Conservation (phyloP, 2,888 invertebrate genomes). For the Myopa testacea region DNA sequence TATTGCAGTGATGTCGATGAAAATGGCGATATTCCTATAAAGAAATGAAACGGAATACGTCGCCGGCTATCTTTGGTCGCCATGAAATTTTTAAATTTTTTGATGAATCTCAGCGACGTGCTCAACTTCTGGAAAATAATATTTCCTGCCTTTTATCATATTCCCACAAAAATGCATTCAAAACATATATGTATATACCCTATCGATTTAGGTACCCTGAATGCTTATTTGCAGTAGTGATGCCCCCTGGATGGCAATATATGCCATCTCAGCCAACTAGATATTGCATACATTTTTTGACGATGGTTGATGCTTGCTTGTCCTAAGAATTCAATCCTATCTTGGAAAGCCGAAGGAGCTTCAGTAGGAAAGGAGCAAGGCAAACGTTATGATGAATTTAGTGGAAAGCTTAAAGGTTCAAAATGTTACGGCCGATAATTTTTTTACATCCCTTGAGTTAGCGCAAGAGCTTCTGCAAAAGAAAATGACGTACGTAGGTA, state of each 20-base stretch:
- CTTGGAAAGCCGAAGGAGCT: constrained; percentile 13
- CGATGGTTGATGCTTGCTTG: neutral
- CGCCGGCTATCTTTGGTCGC: no score
- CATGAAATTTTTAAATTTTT: no score
- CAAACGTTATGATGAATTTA: neutral
- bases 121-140: no score
- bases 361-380: constrained; percentile 11
- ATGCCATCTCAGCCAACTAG: constrained; percentile 4
- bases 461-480: constrained; percentile 7
- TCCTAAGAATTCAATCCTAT: constrained; percentile 9
- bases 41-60: no score
- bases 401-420: neutral
- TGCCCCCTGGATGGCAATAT: neutral
- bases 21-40: no score
- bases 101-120: no score
- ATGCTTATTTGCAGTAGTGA: neutral
- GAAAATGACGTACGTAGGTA: constrained; percentile 7
- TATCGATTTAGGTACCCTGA: neutral
- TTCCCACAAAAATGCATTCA: neutral
- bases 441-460: neutral
- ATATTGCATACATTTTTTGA: no score
- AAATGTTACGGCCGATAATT: neutral
- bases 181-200: neutral
- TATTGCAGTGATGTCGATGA: no score
- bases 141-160: neutral